These are phyloP conservation scores for Caenorhabditis sp. DNA, from an alignment of 2,888 invertebrate species.

Conservation along the genomic window DNA sequence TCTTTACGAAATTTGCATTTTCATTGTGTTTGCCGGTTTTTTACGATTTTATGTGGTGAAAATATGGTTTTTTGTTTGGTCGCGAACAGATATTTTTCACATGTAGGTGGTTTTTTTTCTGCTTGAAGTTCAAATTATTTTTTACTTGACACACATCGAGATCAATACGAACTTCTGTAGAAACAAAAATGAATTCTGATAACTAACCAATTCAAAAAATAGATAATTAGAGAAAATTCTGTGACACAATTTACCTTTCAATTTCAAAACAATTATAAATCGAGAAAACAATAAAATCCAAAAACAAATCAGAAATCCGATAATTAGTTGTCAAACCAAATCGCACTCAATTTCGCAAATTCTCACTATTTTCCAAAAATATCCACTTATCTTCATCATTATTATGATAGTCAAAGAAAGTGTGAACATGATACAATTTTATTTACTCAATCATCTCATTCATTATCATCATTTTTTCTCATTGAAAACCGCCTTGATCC, in stretches of 20 bases:
- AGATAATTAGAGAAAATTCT: not conserved
- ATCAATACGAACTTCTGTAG: too few relatives aligned
- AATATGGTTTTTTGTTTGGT: not conserved
- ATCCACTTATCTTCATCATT: not conserved
- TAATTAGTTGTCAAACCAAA: not conserved
- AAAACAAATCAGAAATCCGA: not conserved
- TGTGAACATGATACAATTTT: constrained; percentile 1
- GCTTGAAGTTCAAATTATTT: too few relatives aligned
- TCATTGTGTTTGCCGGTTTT: not conserved
- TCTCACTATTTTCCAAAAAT: not conserved
- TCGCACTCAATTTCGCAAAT: not conserved
- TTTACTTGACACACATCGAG: too few relatives aligned
- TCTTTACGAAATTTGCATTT: not conserved
- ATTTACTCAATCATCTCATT: not conserved
- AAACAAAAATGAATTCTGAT: too few relatives aligned
- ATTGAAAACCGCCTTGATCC: not conserved
- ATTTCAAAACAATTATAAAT: not conserved
- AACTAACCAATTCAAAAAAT: not conserved
- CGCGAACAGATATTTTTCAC: not conserved
- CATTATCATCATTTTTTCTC: not conserved
- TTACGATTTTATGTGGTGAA: not conserved
- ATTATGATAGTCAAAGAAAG: not conserved
- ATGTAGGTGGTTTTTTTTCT: not conserved
- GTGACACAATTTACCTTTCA: not conserved
- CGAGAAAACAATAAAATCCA: constrained; percentile 1